Base-by-base conservation (phyloP, 2,888 invertebrate species). In the Ochlodes sylvanus region DNA sequence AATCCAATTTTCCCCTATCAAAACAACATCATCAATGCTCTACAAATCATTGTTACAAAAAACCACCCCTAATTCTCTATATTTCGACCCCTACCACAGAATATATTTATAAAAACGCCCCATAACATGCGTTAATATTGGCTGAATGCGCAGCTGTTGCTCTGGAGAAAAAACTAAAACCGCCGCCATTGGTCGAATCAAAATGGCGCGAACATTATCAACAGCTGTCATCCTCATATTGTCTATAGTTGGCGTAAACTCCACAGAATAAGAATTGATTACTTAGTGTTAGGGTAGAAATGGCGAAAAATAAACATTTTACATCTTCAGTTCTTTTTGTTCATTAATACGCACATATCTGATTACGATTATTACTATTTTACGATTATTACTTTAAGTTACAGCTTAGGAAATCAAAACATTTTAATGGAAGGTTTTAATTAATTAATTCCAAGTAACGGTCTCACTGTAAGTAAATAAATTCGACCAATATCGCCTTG, bases 161-260 rank as follows among this genome's bases (percentile, higher is more conserved):
- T 70, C 57, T 50, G 70, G 82, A 79, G 82, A 84, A 89, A 88
- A 89, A 88, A 84, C 79, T 77, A 81, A 75, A 71, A 78, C 76
- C 69, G 74, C 77, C 80, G 75, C 81, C 77, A 89, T 89, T 89
- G 89, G 89, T 75, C 76, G 83, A 73, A 70, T 70, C 72, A 69
- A 76, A 79, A 83, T 83, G 84, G 85, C 85, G 87, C 84, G 78
- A 81, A 82, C 89, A 90, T 90, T 90, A 89, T 77, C 73, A 76
- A 78, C 90, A 90, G 89, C 90, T 90, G 90, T 89, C 88, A 87
- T 79, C 80, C 81, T 83, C 77, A 81, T 87, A 85, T 88, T 87
- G 85, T 87, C 87, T 85, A 82, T 85, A 79, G 79, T 74, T 73
- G 68, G 73, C 69, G 70, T 27, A 32, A 63, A 63, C 15, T 55